Evolutionary conservation across 2,888 invertebrate genomes (phyloP), one percentile per base, ranked within the genome.

Genomic region (Rhingia campestris): DNA sequence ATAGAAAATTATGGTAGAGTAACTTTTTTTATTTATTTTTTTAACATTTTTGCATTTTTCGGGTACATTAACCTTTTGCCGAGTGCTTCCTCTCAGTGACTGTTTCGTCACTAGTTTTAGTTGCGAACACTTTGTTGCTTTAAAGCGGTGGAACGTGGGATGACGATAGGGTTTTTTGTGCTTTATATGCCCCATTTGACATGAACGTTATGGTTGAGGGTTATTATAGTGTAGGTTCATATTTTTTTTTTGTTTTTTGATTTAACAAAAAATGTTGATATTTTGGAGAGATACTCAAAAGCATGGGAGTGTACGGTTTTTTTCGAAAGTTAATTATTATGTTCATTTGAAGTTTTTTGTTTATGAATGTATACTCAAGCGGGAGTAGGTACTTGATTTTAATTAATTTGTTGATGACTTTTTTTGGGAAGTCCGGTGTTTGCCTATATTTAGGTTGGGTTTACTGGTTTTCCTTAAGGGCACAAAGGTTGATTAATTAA

Each of bases 1-100:
- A 80, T 53, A 59, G 58, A 54, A 73, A 73, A 73, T 59, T 72
- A 66, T 64, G 51, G 56, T 56, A 32, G 49, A 61, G 67, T 56
- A 33, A 0, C 6, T 64, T 63, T 54, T n/a, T 45, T 30, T 74
- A 61, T 56, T 37, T 39, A 14, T 59, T 9, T 39, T 58, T 39
- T 5, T 10, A 6, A 30, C 6, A 22, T 22, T 22, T 22, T 22
- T 22, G 22, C 22, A 22, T 22, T 22, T 22, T 73, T 73, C 22
- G 49, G 72, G 77, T 73, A 56, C 67, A 51, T 69, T 79, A 73
- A 79, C 77, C 82, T 79, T 22, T 63, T 73, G 45, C 58, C 73
- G 77, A 49, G 58, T 73, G 73, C 63, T 82, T 47, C 53, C 66
- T 35, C 30, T 35, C 30, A 56, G 54, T 80, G 58, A 53, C 33